Percentiles rank a stretch among this genome's conserved stretches.
Evolutionary conservation across 2,797 vertebrate species (phyloP).

Genomic region (Chrysocyon brachyurus): DNA sequence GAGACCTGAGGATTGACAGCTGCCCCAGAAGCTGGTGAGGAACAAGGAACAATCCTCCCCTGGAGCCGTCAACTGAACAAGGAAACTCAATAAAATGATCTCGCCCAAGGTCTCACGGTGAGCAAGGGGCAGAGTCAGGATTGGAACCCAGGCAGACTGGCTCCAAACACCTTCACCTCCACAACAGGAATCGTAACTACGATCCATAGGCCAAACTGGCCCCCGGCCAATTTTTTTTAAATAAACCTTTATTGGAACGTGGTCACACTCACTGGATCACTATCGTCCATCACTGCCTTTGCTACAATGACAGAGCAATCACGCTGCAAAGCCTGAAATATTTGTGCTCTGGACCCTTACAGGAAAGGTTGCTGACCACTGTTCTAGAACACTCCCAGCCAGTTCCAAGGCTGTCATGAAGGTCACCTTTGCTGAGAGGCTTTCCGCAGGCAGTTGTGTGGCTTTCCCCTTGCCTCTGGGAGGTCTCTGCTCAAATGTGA

Average conservation of each 20-base stretch:
- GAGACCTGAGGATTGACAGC: rapidly evolving
- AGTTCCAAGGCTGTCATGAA: too few species aligned
- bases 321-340: not conserved
- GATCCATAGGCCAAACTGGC: not conserved
- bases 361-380: not conserved
- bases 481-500: not conserved
- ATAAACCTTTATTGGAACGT: not conserved
- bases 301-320: not conserved
- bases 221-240: not conserved
- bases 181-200: rapidly evolving
- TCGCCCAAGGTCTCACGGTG: not conserved
- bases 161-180: not conserved
- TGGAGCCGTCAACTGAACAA: not conserved
- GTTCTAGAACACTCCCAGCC: not conserved
- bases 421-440: not conserved
- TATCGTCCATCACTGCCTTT: not conserved
- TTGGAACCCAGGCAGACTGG: not conserved
- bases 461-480: not conserved
- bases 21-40: not conserved
- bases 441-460: not conserved
- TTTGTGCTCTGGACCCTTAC: not conserved
- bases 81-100: not conserved
- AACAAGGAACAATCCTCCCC: not conserved
- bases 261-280: not conserved
- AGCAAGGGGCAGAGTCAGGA: not conserved